Conservation (phyloP, 1,140 invertebrate species). For the Aporrectodea caliginosa region DNA sequence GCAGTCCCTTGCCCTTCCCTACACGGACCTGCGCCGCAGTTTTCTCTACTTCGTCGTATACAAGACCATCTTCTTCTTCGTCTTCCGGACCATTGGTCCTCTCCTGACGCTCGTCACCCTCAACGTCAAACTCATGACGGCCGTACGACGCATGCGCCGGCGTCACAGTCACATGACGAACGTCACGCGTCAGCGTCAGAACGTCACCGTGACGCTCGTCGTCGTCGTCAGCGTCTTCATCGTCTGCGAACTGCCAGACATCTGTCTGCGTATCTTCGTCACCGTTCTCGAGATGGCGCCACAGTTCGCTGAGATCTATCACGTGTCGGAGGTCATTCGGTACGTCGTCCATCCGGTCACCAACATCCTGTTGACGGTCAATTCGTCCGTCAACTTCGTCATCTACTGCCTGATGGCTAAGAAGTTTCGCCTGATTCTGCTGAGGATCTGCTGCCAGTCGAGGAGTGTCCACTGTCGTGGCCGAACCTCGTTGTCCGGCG, state of each 20-base stretch:
- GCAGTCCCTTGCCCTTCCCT: neutral
- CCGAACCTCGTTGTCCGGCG: no score
- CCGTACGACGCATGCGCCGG: constrained; percentile 1
- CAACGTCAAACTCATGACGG: constrained; percentile 19
- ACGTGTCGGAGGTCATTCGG: no score
- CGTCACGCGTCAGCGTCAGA: constrained; percentile 13
- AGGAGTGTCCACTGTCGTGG: no score
- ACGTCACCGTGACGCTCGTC: constrained; percentile 27
- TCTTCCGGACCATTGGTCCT: constrained; percentile 30
- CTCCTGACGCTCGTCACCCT: constrained; percentile 29
- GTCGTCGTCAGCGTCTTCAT: constrained; percentile 30
- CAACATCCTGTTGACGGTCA: no score
- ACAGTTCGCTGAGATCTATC: no score
- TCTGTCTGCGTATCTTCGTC: constrained; percentile 20
- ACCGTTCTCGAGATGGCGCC: neutral
- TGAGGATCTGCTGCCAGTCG: no score
- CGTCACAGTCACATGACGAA: constrained; percentile 18
- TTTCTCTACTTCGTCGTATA: constrained; percentile 29
- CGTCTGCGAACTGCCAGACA: constrained; percentile 26
- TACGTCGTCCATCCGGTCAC: no score
- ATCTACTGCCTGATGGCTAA: no score
- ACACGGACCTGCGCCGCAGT: neutral
- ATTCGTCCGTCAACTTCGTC: no score
- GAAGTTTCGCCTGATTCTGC: no score
- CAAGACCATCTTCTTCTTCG: constrained; percentile 30